Evolutionary conservation across 2,888 invertebrate species (phyloP).

Genomic region (Ethmia dodecea): DNA sequence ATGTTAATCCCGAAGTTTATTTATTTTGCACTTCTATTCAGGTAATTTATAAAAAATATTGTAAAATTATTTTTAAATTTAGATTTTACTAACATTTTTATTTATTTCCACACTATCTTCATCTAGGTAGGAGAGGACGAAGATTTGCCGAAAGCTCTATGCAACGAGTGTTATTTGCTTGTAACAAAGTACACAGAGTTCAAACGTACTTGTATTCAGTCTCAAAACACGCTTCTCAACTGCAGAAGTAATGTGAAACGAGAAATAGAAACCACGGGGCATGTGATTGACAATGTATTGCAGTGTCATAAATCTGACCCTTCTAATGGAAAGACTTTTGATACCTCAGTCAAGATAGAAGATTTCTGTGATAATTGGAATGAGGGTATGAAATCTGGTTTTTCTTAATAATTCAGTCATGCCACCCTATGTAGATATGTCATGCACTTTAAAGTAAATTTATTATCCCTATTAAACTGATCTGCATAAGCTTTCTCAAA

Average conservation of each 20-base stretch:
- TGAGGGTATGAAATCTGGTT: too few relatives aligned
- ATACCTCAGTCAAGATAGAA: conserved; percentile 8
- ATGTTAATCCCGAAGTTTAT: conserved; percentile 51
- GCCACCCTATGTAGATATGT: too few relatives aligned
- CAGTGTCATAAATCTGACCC: too few relatives aligned
- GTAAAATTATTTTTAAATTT: too few relatives aligned
- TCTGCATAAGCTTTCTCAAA: too few relatives aligned
- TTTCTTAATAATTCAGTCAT: too few relatives aligned
- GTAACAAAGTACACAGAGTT: conserved; percentile 49
- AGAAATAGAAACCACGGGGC: background rate
- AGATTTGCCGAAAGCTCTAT: conserved; percentile 51
- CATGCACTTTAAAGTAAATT: too few relatives aligned
- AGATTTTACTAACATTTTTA: background rate
- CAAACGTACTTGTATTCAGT: conserved; percentile 55
- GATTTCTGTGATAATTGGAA: conserved; percentile 10
- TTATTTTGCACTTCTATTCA: conserved; percentile 62
- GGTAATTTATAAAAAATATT: conserved; percentile 36
- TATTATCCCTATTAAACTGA: too few relatives aligned
- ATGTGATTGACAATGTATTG: too few relatives aligned
- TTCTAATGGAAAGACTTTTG: too few relatives aligned
- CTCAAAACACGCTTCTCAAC: conserved; percentile 41
- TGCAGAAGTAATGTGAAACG: conserved; percentile 4
- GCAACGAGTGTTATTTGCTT: conserved; percentile 47
- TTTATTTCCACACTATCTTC: background rate
- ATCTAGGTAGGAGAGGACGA: conserved; percentile 43